Evolutionary conservation across 2,797 vertebrate species (phyloP).

Genomic region (Enteromius fasciolatus): DNA sequence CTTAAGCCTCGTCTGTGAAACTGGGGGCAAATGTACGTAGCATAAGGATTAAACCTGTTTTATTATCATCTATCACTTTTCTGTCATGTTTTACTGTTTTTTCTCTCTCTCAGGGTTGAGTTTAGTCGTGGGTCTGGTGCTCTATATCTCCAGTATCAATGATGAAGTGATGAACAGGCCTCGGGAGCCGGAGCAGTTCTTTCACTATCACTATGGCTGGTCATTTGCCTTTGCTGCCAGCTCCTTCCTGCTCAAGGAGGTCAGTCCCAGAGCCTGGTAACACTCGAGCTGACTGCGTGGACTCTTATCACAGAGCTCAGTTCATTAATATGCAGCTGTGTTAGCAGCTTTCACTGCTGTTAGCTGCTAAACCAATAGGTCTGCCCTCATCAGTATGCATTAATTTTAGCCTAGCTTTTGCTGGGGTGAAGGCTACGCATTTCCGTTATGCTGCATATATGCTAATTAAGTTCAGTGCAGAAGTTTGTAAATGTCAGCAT

Average conservation of each 20-base stretch:
- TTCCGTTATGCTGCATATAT: constrained; percentile 26
- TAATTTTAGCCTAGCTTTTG: constrained; percentile 40
- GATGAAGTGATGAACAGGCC: constrained; percentile 85
- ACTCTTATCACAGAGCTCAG: constrained; percentile 35
- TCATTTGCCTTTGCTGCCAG: constrained; percentile 84
- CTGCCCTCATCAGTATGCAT: constrained; percentile 58
- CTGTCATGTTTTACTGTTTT: neutral
- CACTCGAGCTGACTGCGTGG: constrained; percentile 11
- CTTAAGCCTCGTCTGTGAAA: too few species aligned
- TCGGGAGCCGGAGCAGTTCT: constrained; percentile 79
- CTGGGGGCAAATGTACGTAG: too few species aligned
- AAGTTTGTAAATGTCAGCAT: constrained; percentile 39
- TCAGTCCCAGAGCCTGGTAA: constrained; percentile 56
- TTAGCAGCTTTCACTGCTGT: constrained; percentile 30
- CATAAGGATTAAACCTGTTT: too few species aligned
- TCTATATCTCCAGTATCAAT: constrained; percentile 85
- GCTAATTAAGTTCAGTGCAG: constrained; percentile 43
- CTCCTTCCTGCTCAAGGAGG: constrained; percentile 86
- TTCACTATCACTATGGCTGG: constrained; percentile 83
- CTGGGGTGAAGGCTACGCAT: constrained; percentile 25
- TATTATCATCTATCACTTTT: neutral
- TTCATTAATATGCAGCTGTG: constrained; percentile 45
- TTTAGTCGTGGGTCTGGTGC: constrained; percentile 81
- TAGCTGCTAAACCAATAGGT: constrained; percentile 36
- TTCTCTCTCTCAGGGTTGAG: constrained; percentile 73